Evolutionary conservation across 2,888 invertebrate species (phyloP).

Genomic region (Thyatira batis): DNA sequence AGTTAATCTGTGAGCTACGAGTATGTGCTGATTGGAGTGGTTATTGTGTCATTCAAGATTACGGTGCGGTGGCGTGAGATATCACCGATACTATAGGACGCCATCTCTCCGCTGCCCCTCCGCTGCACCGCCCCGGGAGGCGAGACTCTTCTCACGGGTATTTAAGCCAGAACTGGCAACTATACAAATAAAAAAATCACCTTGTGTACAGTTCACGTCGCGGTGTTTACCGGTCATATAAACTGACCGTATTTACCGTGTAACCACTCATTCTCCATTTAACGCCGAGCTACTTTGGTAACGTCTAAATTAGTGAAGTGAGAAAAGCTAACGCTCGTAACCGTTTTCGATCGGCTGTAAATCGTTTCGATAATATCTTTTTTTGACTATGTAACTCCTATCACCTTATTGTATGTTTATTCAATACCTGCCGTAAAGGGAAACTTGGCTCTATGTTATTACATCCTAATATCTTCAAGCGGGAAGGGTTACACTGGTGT

Average conservation of each 20-base stretch:
- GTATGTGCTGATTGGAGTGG: conserved; percentile 55
- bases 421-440: conserved; percentile 62
- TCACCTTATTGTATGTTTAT: conserved; percentile 71
- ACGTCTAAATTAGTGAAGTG: conserved; percentile 80
- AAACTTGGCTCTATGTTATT: conserved; percentile 62
- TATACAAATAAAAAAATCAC: conserved; percentile 76
- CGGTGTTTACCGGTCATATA: conserved; percentile 75
- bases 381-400: conserved; percentile 61
- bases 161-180: conserved; percentile 71
- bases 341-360: conserved; percentile 72
- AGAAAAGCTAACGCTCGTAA: conserved; percentile 79
- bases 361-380: conserved; percentile 75
- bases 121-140: conserved; percentile 45
- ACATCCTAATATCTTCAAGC: conserved; percentile 61
- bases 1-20: conserved; percentile 45
- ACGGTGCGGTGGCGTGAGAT: conserved; percentile 38
- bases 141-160: conserved; percentile 75
- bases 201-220: conserved; percentile 81
- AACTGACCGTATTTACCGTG: conserved; percentile 75
- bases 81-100: conserved; percentile 19
- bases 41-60: conserved; percentile 72
- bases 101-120: conserved; percentile 20
- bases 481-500: conserved; percentile 44
- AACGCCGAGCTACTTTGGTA: conserved; percentile 77
- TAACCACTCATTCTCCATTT: conserved; percentile 75